These are phyloP conservation scores for Coelinius sp. DNA, from an alignment of 2,888 invertebrate species.

Conservation along the genomic window DNA sequence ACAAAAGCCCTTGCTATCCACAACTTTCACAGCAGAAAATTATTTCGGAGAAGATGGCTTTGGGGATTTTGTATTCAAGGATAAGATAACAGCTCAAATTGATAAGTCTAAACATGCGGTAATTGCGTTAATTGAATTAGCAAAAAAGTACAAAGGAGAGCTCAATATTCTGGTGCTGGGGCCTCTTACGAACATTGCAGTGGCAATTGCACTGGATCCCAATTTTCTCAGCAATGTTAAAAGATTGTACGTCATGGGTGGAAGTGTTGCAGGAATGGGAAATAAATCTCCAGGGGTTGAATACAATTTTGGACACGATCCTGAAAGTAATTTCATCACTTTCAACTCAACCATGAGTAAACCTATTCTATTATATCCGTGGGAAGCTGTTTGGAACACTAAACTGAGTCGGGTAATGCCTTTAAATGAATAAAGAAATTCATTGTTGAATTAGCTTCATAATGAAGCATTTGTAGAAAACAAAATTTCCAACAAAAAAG, in stretches of 20 bases:
- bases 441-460: too few species aligned
- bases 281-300: constrained; percentile 71
- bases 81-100: constrained; percentile 59
- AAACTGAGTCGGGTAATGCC: constrained; percentile 56
- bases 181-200: constrained; percentile 74
- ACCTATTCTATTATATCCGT: constrained; percentile 71
- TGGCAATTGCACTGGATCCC: constrained; percentile 70
- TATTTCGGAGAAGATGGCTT: constrained; percentile 72
- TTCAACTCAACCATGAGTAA: constrained; percentile 65
- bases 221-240: constrained; percentile 59
- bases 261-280: constrained; percentile 62
- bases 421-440: too few species aligned
- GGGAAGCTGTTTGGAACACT: constrained; percentile 69
- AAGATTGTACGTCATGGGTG: constrained; percentile 66
- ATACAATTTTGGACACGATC: constrained; percentile 76
- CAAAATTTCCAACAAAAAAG: too few species aligned
- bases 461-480: too few species aligned
- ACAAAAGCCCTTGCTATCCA: constrained; percentile 57
- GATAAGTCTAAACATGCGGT: constrained; percentile 69
- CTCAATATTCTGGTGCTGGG: constrained; percentile 70
- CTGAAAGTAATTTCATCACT: constrained; percentile 74
- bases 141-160: constrained; percentile 61
- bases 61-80: constrained; percentile 70
- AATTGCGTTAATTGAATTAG: constrained; percentile 68
- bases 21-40: constrained; percentile 50